phyloP scores from a whole-genome alignment of 2,797 vertebrate genomes.

The Pipistrellus kuhlii region DNA sequence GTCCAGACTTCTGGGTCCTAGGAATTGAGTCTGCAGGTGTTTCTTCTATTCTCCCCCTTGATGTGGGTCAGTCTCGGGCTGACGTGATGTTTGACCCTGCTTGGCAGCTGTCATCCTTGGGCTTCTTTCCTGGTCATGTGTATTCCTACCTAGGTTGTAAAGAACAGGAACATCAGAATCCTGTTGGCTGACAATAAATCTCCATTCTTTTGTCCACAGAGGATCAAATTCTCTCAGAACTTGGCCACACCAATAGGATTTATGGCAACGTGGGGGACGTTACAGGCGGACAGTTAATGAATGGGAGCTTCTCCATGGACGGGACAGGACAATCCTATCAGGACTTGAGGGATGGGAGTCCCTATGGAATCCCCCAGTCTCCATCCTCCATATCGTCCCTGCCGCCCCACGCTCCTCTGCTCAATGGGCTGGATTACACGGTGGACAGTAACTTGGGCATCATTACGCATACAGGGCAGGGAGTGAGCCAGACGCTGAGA shows the following conservation, averaged over 20 bases:
- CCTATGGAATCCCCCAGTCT: slow-evolving; percentile 97
- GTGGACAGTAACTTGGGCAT: slow-evolving; percentile 93
- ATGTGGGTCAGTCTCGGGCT: background rate
- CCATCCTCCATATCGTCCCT: slow-evolving; percentile 97
- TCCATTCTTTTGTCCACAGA: slow-evolving; percentile 89
- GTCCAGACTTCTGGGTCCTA: background rate
- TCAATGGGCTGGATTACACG: slow-evolving; percentile 95
- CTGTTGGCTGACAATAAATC: slow-evolving; percentile 65
- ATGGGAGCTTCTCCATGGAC: slow-evolving; percentile 94
- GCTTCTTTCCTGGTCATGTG: background rate
- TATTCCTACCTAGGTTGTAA: slow-evolving; percentile 50
- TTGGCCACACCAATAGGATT: slow-evolving; percentile 94
- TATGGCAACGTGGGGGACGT: slow-evolving; percentile 93
- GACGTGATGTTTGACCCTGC: background rate
- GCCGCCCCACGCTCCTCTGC: slow-evolving; percentile 95
- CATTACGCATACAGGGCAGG: slow-evolving; percentile 91
- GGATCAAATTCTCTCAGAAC: slow-evolving; percentile 97
- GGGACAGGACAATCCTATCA: slow-evolving; percentile 95
- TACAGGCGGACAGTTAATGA: slow-evolving; percentile 91
- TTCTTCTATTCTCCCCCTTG: background rate
- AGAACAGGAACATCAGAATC: background rate
- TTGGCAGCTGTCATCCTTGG: background rate
- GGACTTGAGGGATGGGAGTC: slow-evolving; percentile 95
- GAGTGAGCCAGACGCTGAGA: slow-evolving; percentile 95
- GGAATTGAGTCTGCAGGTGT: background rate